A percentile compares a stretch with the other conserved stretches of the same genome.
phyloP scores from a whole-genome alignment of 2,888 invertebrate genomes.

The Anodontia alba region DNA sequence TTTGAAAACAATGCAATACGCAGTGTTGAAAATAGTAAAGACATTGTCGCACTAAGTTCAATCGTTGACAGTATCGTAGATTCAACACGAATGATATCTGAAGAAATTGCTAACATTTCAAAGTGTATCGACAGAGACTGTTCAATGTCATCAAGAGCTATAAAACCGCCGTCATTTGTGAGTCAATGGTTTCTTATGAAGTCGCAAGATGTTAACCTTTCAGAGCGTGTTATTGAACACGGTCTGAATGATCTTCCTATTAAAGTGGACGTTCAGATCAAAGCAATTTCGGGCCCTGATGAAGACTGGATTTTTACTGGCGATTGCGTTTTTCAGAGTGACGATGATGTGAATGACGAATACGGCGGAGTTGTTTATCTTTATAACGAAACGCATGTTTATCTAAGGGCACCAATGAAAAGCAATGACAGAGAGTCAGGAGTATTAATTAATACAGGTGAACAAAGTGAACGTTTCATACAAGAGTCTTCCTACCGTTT shows the following conservation, averaged over 20 bases:
- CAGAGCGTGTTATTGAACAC: constrained; percentile 22
- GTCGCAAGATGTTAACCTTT: constrained; percentile 22
- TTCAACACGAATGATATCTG: neutral
- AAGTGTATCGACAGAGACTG: neutral
- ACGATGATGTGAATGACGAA: constrained; percentile 23
- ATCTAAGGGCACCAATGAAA: constrained; percentile 32
- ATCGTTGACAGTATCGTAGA: neutral
- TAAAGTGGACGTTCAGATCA: constrained; percentile 49
- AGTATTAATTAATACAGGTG: constrained; percentile 36
- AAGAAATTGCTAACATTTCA: neutral
- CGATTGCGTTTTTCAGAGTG: constrained; percentile 37
- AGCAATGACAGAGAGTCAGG: constrained; percentile 33
- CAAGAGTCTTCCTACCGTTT: neutral
- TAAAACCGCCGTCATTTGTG: constrained; percentile 33
- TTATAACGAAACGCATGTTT: constrained; percentile 42
- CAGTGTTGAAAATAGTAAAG: neutral
- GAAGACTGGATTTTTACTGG: constrained; percentile 48
- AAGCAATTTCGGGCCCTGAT: constrained; percentile 29
- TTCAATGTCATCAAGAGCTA: no score
- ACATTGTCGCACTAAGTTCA: neutral
- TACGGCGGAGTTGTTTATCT: constrained; percentile 52
- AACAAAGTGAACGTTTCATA: neutral
- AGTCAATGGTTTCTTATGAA: constrained; percentile 47
- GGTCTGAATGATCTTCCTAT: constrained; percentile 33
- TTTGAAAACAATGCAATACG: neutral